Percentiles rank a stretch among this genome's conserved stretches.
Evolutionary conservation across 2,113 vertebrate genomes (phyloP).

Genomic region (Mus musculus): GRCm39 chr10:24509001-24509500

Average conservation of each 20-base stretch:
- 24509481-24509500: not conserved
- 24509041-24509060: no score
- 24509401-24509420: not conserved
- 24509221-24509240: no score
- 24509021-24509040: no score
- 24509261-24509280: not conserved
- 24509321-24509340: not conserved
- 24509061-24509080: no score
- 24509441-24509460: not conserved
- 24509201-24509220: not conserved
- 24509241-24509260: no score
- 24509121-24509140: no score
- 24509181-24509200: not conserved
- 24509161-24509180: not conserved
- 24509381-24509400: not conserved
- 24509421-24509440: not conserved
- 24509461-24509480: not conserved
- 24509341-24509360: not conserved
- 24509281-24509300: not conserved
- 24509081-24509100: no score
- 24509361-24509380: not conserved
- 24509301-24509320: not conserved
- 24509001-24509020: no score
- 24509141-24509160: no score
- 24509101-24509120: no score